These are phyloP conservation scores for Erythrocercus mccallii DNA, from an alignment of 2,113 vertebrate genomes.

Conservation along the genomic window DNA sequence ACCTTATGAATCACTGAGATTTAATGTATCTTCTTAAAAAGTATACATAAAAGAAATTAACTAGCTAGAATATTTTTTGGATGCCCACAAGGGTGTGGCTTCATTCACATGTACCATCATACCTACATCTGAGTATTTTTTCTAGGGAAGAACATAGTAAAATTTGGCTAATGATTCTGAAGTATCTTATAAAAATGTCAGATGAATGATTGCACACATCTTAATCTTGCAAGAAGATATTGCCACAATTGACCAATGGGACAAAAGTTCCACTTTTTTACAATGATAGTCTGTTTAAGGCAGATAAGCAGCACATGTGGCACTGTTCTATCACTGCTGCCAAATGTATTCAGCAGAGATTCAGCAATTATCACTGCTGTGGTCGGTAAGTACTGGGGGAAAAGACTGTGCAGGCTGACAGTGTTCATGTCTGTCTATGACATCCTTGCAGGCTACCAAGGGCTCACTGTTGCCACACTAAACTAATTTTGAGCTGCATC, in stretches of 20 bases:
- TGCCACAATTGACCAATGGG: neutral
- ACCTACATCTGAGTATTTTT: neutral
- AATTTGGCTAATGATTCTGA: neutral
- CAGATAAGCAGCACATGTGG: neutral
- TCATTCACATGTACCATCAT: neutral
- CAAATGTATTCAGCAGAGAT: neutral
- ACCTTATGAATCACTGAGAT: neutral
- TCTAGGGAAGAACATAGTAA: neutral
- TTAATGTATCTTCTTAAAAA: neutral
- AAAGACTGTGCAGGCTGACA: neutral
- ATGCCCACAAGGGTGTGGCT: neutral
- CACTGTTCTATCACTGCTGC: neutral
- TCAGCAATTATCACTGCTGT: neutral
- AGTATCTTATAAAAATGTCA: neutral
- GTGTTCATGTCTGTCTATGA: neutral
- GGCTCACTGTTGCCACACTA: neutral
- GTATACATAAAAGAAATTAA: neutral
- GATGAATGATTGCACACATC: neutral
- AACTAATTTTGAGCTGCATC: neutral
- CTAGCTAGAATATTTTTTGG: neutral
- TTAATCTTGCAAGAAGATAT: neutral
- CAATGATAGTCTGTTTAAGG: neutral
- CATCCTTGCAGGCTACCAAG: neutral
- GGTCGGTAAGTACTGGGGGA: neutral
- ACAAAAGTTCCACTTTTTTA: constrained; percentile 8